Evolutionary conservation across 2,888 invertebrate species (phyloP).

Genomic region (Meghimatium bilineatum): DNA sequence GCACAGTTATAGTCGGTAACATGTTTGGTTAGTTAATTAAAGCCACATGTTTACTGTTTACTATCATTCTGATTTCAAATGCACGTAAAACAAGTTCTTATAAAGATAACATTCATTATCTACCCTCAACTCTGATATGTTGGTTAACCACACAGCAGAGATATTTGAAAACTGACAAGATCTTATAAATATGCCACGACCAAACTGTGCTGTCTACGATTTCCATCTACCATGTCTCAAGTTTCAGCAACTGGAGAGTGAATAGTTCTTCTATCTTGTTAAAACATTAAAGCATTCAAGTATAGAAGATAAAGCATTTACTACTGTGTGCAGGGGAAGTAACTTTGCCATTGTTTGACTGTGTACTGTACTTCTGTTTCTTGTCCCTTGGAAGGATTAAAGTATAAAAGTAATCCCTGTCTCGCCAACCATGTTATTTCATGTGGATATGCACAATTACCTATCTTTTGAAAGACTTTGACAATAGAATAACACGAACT

Average conservation of each 20-base stretch:
- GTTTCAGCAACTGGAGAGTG: slow-evolving; percentile 3
- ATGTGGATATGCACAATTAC: too few species aligned
- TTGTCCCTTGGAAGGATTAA: too few species aligned
- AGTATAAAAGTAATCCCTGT: too few species aligned
- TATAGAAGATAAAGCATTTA: neutral
- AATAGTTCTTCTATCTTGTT: neutral
- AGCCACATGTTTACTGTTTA: too few species aligned
- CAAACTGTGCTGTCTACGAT: neutral
- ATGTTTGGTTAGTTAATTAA: neutral
- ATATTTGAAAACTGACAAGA: neutral
- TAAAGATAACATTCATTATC: neutral
- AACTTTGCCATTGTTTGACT: too few species aligned
- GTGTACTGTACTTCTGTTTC: too few species aligned
- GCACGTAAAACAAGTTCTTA: neutral
- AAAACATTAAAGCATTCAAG: neutral
- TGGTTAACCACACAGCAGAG: neutral
- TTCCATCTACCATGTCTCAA: neutral
- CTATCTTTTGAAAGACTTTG: too few species aligned
- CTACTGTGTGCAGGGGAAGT: neutral
- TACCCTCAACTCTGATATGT: neutral
- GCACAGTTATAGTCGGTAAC: too few species aligned
- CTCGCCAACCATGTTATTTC: too few species aligned
- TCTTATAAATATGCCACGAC: too few species aligned
- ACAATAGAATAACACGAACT: too few species aligned
- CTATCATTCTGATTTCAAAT: neutral